Evolutionary conservation across 2,797 vertebrate genomes (phyloP), one percentile per base, ranked within the genome.

Genomic region (Siniperca undulata): DNA sequence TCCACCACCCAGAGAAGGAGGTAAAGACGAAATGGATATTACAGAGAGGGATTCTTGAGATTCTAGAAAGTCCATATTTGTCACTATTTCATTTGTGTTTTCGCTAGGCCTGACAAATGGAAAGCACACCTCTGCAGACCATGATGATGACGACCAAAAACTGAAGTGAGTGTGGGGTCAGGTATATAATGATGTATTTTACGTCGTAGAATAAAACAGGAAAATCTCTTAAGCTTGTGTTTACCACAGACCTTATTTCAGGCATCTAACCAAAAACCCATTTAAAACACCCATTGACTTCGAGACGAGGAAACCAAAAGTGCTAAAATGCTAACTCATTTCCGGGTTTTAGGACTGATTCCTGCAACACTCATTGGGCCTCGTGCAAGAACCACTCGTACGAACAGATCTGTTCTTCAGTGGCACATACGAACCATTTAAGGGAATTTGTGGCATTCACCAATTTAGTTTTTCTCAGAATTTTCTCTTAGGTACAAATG

Each of bases 41-140:
- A n/a, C n/a, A 58, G 19, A 11, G 1, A 61, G 36, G 40, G 14
- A 9, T 7, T 34, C 5, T 24, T 44, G 17, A 60, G 4, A 34
- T 50, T 62, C 9, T 27, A 13, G 4, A 48, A 52, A 60, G 69
- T 56, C 58, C 22, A 17, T 2, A 7, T 81, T 72, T 64, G 53
- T 84, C 77, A 83, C 16, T 3, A 14, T 73, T 70, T 64, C 0
- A 16, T 70, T 56, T 83, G 38, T 88, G 38, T 83, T 82, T 86
- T 58, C 66, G 0, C 9, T 17, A 99, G 97, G 96, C 30, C 93
- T 98, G 87, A 96, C 95, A 67, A 99, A 99, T 17, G 97, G 97
- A 86, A 80, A 92, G 1, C 96, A 97, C 84, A 94, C 91, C 3
- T 90, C 96, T 69, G 95, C 94, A 69, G 97, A 98, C 67, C 96